Evolutionary conservation across 1,140 invertebrate genomes (phyloP).

Genomic region (Schlechtendalia chinensis): DNA sequence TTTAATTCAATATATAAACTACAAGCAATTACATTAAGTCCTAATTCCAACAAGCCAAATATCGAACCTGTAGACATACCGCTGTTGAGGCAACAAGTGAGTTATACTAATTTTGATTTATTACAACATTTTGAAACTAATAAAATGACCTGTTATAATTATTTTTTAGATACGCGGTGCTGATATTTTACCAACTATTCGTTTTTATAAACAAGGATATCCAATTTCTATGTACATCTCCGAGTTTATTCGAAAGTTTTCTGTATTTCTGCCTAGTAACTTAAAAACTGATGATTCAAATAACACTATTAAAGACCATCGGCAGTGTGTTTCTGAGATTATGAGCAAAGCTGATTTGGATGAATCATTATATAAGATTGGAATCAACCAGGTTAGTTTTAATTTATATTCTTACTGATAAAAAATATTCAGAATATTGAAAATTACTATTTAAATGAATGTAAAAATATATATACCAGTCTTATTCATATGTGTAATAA

Average conservation of each 20-base stretch:
- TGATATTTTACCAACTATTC: constrained; percentile 83
- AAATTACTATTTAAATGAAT: not conserved
- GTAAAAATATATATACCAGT: not conserved
- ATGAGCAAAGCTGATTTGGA: constrained; percentile 83
- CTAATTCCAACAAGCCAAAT: constrained; percentile 53
- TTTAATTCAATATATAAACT: constrained; percentile 53
- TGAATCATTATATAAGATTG: constrained; percentile 80
- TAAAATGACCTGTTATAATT: constrained; percentile 38
- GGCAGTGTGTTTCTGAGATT: constrained; percentile 74
- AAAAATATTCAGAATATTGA: too few relatives aligned
- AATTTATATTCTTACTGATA: not conserved
- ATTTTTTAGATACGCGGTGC: constrained; percentile 76
- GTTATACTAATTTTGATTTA: constrained; percentile 14
- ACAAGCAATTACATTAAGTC: constrained; percentile 54
- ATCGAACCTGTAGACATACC: constrained; percentile 77
- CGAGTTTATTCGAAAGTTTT: constrained; percentile 84
- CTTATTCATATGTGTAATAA: too few relatives aligned
- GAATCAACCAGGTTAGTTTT: constrained; percentile 81
- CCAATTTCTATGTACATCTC: constrained; percentile 83
- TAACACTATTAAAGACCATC: constrained; percentile 61
- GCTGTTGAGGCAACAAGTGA: constrained; percentile 79
- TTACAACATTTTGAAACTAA: constrained; percentile 7
- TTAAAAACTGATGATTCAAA: constrained; percentile 41
- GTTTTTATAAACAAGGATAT: constrained; percentile 89
- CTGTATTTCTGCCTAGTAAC: constrained; percentile 53